A percentile compares a stretch with the other conserved stretches of the same genome.
Evolutionary conservation across 2,797 vertebrate species (phyloP).

Genomic region (Triplophysa yarkandensis): DNA sequence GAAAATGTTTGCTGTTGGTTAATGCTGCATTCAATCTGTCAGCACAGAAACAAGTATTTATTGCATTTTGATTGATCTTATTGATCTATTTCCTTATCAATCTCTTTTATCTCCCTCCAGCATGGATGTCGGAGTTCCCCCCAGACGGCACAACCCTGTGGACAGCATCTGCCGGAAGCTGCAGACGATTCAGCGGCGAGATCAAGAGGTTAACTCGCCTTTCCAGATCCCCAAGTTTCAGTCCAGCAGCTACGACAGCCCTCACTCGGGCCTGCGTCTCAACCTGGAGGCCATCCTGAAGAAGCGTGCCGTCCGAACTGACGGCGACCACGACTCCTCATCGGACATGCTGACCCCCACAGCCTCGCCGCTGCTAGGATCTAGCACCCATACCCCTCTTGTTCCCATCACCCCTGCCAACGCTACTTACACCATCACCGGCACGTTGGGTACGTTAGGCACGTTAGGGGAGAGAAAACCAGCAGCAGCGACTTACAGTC

Average conservation of each 20-base stretch:
- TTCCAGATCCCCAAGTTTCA: slow-evolving; percentile 85
- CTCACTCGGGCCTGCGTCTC: slow-evolving; percentile 72
- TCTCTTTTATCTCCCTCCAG: slow-evolving; percentile 48
- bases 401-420: slow-evolving; percentile 59
- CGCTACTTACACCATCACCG: slow-evolving; percentile 70
- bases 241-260: slow-evolving; percentile 80
- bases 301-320: slow-evolving; percentile 67
- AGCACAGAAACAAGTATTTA: not conserved
- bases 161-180: slow-evolving; percentile 91
- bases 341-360: slow-evolving; percentile 57
- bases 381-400: slow-evolving; percentile 44
- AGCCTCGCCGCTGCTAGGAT: slow-evolving; percentile 46
- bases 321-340: not conserved
- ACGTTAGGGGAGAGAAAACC: slow-evolving; percentile 59
- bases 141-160: slow-evolving; percentile 83
- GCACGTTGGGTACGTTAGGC: slow-evolving; percentile 55
- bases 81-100: slow-evolving; percentile 7
- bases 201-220: slow-evolving; percentile 75
- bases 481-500: slow-evolving; percentile 2
- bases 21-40: too few species aligned
- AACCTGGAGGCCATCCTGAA: slow-evolving; percentile 82
- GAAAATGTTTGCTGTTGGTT: too few species aligned
- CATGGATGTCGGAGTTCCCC: slow-evolving; percentile 72
- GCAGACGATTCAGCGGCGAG: slow-evolving; percentile 83
- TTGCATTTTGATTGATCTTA: not conserved